Percentiles rank a stretch among this genome's conserved stretches.
Evolutionary conservation across 1,140 invertebrate species (phyloP).

Genomic region (Trichoplusia ni): DNA sequence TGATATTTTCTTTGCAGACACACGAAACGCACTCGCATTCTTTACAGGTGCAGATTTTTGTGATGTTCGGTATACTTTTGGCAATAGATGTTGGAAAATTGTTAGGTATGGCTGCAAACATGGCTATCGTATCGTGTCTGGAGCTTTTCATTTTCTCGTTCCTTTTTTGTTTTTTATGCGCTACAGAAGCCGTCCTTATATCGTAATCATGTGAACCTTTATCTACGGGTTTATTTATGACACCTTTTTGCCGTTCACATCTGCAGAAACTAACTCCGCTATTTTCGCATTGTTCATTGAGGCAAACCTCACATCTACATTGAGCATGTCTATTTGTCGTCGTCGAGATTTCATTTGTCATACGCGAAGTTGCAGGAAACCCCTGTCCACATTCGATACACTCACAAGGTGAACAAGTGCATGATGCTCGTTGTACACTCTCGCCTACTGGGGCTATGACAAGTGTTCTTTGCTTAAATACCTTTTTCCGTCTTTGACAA

Average conservation of each 20-base stretch:
- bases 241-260: constrained; percentile 41
- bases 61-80: neutral
- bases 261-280: constrained; percentile 37
- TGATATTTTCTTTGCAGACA: constrained; percentile 32
- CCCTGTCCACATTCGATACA: constrained; percentile 51
- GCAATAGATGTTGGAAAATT: neutral
- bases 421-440: constrained; percentile 33
- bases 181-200: constrained; percentile 35
- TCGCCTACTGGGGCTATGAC: constrained; percentile 42
- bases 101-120: too few relatives aligned
- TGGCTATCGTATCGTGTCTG: too few relatives aligned
- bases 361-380: constrained; percentile 34
- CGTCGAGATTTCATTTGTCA: constrained; percentile 47
- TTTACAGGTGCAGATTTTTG: constrained; percentile 27
- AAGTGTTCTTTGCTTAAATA: constrained; percentile 22
- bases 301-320: constrained; percentile 49
- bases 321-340: constrained; percentile 34
- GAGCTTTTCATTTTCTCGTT: neutral
- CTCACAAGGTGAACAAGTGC: constrained; percentile 56
- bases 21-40: constrained; percentile 48
- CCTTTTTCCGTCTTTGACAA: constrained; percentile 36
- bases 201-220: constrained; percentile 49
- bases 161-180: neutral
- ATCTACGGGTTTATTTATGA: constrained; percentile 48
- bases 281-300: constrained; percentile 39